Evolutionary conservation across 2,797 vertebrate species (phyloP), one percentile per base, ranked within the genome.

Genomic region (Ctenopoma multispine): DNA sequence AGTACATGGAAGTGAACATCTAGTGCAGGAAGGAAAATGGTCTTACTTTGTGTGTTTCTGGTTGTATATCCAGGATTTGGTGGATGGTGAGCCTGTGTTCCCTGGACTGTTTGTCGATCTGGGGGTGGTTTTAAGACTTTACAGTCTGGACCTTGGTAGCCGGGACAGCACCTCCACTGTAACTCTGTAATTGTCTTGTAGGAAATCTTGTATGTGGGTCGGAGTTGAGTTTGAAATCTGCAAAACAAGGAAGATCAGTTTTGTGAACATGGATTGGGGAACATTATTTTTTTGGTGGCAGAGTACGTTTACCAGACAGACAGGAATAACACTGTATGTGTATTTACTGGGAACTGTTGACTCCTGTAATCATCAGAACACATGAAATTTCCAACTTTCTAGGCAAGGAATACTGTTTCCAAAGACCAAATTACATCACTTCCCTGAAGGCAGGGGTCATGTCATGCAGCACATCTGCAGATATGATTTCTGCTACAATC

Each of bases 101-200:
- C 87, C 57, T 81, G 76, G 7, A 69, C 66, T 1, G 64, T 79
- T 59, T 90, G 92, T 71, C 62, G 72, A 40, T 91, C 85, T 21
- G 87, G 87, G 4, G 92, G 70, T 62, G 95, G 94, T 90, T 94
- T 97, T 76, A 93, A 88, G 72, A 97, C 95, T 90, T 91, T 95
- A 82, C 98, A 99, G 87, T 97, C 94, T 15, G 87, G 91, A 53
- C 98, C 98, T 83, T 92, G 95, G 86, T 95, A 96, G 21, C 96
- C 96, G 0, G 98, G 98, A 77, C 98, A 99, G 80, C 98, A 99
- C 50, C 95, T 96, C 98, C 98, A 99, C 63, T 98, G 96, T 38
- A 99, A 67, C 83, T 96, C 97, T 4, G 98, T 98, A 29, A 99
- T 95, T 1, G 81, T 95, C 91, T 98, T 99, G 83, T 95, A 98